phyloP scores from a whole-genome alignment of 2,888 invertebrate species.

The Hololepta plana region DNA sequence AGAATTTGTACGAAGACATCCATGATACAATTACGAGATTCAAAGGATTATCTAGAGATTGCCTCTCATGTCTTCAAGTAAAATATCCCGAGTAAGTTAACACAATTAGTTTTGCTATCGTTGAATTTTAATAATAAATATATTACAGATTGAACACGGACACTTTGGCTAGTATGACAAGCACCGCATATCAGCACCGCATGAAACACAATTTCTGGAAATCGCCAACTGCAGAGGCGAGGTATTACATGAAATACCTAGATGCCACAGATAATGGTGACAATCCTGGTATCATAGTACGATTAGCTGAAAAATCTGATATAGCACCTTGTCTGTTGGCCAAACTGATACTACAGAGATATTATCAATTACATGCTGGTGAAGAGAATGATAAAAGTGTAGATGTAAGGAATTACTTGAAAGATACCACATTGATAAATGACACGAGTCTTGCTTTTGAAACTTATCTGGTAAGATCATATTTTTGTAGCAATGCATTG shows the following conservation, averaged over 20 bases:
- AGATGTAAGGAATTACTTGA: constrained; percentile 35
- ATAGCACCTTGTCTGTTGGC: constrained; percentile 40
- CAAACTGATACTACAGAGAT: constrained; percentile 35
- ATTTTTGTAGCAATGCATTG: constrained; percentile 10
- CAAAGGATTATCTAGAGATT: constrained; percentile 37
- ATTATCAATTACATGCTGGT: constrained; percentile 18
- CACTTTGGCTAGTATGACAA: constrained; percentile 53
- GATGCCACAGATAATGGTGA: constrained; percentile 25
- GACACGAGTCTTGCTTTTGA: constrained; percentile 55
- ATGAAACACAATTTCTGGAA: constrained; percentile 44
- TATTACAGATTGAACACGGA: constrained; percentile 32
- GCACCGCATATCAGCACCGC: constrained; percentile 41
- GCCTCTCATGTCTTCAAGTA: constrained; percentile 36
- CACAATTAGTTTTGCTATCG: constrained; percentile 6
- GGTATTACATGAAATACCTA: constrained; percentile 29
- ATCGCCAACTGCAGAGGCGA: constrained; percentile 34
- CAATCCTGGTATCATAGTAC: constrained; percentile 39
- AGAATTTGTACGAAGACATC: constrained; percentile 29
- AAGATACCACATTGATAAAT: constrained; percentile 53
- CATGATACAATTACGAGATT: constrained; percentile 36
- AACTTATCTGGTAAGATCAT: constrained; percentile 45
- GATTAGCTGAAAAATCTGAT: constrained; percentile 33
- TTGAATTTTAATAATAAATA: constrained; percentile 3
- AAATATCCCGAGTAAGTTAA: constrained; percentile 38
- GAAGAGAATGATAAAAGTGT: constrained; percentile 21